A percentile compares a stretch with the other conserved stretches of the same genome.
These are phyloP conservation scores for Sylvia borin DNA, from an alignment of 2,797 vertebrate genomes.

Conservation along the genomic window DNA sequence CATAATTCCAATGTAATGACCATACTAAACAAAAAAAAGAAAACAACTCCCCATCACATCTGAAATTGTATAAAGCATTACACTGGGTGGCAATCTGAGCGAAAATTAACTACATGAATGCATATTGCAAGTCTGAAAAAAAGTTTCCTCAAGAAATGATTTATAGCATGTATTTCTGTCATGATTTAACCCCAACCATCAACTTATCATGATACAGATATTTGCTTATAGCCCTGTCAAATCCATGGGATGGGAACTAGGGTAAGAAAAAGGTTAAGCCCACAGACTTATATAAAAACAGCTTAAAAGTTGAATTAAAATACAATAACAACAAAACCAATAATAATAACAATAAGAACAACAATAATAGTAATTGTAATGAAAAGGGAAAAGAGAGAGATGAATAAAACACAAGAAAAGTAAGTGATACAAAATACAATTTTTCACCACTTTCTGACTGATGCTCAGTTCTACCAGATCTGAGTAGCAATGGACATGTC, in stretches of 20 bases:
- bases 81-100: not conserved
- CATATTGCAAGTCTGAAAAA: not conserved
- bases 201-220: not conserved
- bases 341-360: not conserved
- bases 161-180: not conserved
- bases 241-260: not conserved
- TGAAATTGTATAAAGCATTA: not conserved
- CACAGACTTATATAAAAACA: not conserved
- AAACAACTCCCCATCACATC: not conserved
- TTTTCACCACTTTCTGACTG: not conserved
- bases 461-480: not conserved
- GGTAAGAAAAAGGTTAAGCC: not conserved
- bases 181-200: fast-evolving
- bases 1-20: not conserved
- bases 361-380: too few species aligned
- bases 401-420: not conserved
- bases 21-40: not conserved
- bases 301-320: not conserved
- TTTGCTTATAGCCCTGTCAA: not conserved
- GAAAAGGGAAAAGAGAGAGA: not conserved
- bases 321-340: not conserved
- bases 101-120: not conserved
- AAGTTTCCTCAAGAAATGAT: not conserved
- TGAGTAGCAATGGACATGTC: not conserved
- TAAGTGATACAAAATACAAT: not conserved